Evolutionary conservation across 2,888 invertebrate species (phyloP).

Genomic region (Zaprionus bogoriensis): DNA sequence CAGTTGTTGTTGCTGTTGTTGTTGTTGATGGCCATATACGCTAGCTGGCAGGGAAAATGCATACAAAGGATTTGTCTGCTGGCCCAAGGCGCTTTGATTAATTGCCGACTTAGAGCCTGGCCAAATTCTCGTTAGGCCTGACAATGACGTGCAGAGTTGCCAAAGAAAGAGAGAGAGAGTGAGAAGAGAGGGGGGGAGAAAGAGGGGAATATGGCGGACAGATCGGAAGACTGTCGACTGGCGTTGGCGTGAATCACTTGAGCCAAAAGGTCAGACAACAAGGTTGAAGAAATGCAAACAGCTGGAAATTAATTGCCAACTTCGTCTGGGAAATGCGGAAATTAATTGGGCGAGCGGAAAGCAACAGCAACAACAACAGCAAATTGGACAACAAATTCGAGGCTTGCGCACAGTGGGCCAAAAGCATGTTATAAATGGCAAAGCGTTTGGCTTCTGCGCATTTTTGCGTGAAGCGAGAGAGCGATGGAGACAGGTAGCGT

Average conservation of each 20-base stretch:
- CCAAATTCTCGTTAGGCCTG: conserved; percentile 53
- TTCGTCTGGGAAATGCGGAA: conserved; percentile 73
- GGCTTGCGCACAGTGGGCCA: conserved; percentile 42
- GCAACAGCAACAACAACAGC: conserved; percentile 43
- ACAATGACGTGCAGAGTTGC: conserved; percentile 36
- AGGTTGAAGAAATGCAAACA: conserved; percentile 77
- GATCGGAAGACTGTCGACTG: conserved; percentile 36
- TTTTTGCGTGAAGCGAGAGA: conserved; percentile 70
- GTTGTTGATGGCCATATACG: conserved; percentile 70
- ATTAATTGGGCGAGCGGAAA: conserved; percentile 70
- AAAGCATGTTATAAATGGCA: conserved; percentile 68
- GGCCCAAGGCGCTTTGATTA: conserved; percentile 76
- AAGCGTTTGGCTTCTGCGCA: conserved; percentile 75
- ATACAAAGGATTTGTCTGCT: conserved; percentile 71
- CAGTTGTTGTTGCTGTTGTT: no score
- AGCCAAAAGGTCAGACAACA: conserved; percentile 77
- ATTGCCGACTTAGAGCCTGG: conserved; percentile 74
- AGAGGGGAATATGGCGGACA: conserved; percentile 1
- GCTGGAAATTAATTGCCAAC: conserved; percentile 72
- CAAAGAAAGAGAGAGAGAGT: background rate
- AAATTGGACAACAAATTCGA: conserved; percentile 76
- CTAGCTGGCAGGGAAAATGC: conserved; percentile 24
- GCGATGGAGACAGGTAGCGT: background rate
- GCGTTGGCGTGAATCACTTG: conserved; percentile 78
- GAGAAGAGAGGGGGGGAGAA: conserved; percentile 11